Percentiles rank a stretch among this genome's conserved stretches.
Conservation (phyloP, 2,888 invertebrate species). For the Crepidodera aurea region DNA sequence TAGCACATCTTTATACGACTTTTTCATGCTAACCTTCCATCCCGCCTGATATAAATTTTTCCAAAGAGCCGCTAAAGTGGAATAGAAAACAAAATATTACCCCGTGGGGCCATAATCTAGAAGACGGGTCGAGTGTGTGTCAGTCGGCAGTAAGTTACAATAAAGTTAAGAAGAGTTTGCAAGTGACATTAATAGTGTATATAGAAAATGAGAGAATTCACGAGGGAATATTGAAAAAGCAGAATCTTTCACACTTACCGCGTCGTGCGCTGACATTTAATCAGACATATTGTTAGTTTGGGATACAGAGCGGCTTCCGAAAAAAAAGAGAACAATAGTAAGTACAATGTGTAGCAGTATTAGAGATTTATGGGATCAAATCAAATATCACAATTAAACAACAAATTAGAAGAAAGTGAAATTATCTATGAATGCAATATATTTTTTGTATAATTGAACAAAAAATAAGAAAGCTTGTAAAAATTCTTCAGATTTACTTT, state of each 20-base stretch:
- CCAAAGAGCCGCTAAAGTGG: slow-evolving; percentile 23
- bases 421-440: too few species aligned
- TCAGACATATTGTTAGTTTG: background rate
- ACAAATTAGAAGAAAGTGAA: too few species aligned
- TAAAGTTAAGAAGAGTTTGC: slow-evolving; percentile 35
- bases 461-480: too few species aligned
- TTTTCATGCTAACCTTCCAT: slow-evolving; percentile 27
- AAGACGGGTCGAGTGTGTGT: slow-evolving; percentile 27
- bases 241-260: background rate
- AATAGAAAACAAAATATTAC: slow-evolving; percentile 32
- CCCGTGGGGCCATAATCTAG: slow-evolving; percentile 28
- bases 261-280: background rate
- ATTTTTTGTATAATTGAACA: too few species aligned
- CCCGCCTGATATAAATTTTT: slow-evolving; percentile 21
- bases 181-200: slow-evolving; percentile 35
- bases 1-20: slow-evolving; percentile 17
- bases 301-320: too few species aligned
- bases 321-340: too few species aligned
- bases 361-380: too few species aligned
- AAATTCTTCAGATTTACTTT: too few species aligned
- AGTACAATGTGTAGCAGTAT: too few species aligned
- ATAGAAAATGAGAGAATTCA: slow-evolving; percentile 12
- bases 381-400: too few species aligned
- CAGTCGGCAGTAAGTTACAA: slow-evolving; percentile 31
- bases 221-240: slow-evolving; percentile 3